These are phyloP conservation scores for Corythoichthys intestinalis DNA, from an alignment of 2,113 vertebrate species.

Conservation along the genomic window DNA sequence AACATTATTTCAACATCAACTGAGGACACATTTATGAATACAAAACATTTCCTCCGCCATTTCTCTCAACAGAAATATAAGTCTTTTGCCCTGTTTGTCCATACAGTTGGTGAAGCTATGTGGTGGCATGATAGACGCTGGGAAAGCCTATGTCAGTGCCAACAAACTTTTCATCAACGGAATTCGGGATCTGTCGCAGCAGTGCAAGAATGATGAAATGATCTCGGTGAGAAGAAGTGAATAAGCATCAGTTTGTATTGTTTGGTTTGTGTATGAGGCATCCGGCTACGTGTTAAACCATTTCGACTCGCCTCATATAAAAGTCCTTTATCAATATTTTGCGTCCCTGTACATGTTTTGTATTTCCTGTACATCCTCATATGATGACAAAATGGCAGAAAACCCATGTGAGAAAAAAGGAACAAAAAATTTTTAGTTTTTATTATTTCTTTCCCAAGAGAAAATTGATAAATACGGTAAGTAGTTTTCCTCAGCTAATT, in stretches of 20 bases:
- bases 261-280: not conserved
- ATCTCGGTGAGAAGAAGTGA: conserved; percentile 80
- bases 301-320: not conserved
- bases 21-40: too few relatives aligned
- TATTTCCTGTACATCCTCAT: not conserved
- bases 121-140: conserved; percentile 92
- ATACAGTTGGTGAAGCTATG: conserved; percentile 91
- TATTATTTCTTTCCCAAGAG: not conserved
- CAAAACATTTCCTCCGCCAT: too few relatives aligned
- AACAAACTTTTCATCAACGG: conserved; percentile 94
- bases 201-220: conserved; percentile 91
- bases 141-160: conserved; percentile 87
- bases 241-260: not conserved
- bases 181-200: conserved; percentile 88
- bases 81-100: conserved; percentile 7
- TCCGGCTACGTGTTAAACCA: not conserved
- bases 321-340: not conserved
- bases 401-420: not conserved
- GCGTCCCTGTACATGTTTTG: too few relatives aligned
- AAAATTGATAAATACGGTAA: not conserved
- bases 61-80: not conserved
- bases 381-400: not conserved
- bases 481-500: not conserved
- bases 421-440: not conserved
- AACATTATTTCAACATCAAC: too few relatives aligned